Conservation (phyloP, 2,888 invertebrate genomes). For the Sympetrum striolatum region DNA sequence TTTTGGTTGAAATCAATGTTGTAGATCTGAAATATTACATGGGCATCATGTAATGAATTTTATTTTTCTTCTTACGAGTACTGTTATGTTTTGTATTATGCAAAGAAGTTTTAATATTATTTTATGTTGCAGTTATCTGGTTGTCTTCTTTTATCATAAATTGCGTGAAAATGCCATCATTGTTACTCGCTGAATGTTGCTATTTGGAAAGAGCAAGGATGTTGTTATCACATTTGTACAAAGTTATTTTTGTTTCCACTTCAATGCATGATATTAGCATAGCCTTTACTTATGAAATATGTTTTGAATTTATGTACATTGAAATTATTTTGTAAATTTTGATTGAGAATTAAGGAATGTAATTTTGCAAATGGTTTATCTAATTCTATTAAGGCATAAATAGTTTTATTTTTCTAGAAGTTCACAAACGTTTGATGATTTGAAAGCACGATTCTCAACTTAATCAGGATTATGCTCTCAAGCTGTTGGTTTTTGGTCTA, state of each 20-base stretch:
- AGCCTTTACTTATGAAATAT: not conserved
- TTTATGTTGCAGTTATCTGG: constrained; percentile 33
- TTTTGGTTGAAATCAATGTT: not conserved
- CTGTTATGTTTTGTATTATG: constrained; percentile 28
- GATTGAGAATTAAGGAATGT: not conserved
- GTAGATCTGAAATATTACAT: constrained; percentile 21
- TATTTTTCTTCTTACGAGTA: not conserved
- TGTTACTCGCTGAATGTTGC: constrained; percentile 1
- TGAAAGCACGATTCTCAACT: not conserved
- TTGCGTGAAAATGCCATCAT: not conserved
- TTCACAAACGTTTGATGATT: not conserved
- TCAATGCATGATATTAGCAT: constrained; percentile 9
- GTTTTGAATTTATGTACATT: not conserved
- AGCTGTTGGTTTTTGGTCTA: not conserved
- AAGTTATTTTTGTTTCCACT: not conserved
- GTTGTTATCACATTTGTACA: not conserved
- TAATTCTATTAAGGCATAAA: not conserved
- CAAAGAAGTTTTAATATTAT: constrained; percentile 35
- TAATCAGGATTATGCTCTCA: not conserved
- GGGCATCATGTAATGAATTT: constrained; percentile 33
- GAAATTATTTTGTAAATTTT: not conserved
- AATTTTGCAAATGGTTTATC: not conserved
- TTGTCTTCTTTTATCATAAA: not conserved
- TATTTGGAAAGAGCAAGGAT: constrained; percentile 4
- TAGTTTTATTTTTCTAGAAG: not conserved